Percentiles rank a stretch among this genome's conserved stretches.
Conservation (phyloP, 2,888 invertebrate species). For the Hesperia comma region DNA sequence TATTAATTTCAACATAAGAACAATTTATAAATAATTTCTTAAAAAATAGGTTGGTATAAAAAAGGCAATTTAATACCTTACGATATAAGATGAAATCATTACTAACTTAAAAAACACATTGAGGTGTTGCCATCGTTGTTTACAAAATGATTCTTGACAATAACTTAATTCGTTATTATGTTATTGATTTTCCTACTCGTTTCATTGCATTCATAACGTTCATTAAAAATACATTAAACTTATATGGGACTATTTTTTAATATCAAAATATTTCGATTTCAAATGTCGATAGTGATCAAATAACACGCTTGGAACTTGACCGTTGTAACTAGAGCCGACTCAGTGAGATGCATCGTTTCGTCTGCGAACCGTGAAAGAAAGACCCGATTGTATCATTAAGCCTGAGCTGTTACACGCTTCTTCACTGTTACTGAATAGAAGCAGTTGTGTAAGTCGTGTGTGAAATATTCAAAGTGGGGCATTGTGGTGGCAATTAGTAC, state of each 20-base stretch:
- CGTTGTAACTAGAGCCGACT: constrained; percentile 49
- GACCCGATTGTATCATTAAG: constrained; percentile 49
- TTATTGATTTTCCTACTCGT: too few species aligned
- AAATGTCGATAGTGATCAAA: constrained; percentile 47
- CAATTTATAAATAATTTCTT: too few species aligned
- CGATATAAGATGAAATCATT: too few species aligned
- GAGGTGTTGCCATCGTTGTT: too few species aligned
- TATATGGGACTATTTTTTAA: not conserved
- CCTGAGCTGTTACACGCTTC: constrained; percentile 58
- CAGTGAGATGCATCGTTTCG: constrained; percentile 47
- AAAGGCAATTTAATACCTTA: too few species aligned
- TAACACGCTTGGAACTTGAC: constrained; percentile 62
- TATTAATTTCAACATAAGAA: too few species aligned
- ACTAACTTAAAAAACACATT: too few species aligned
- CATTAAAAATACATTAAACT: too few species aligned
- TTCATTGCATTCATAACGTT: too few species aligned
- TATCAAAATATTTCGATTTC: constrained; percentile 19
- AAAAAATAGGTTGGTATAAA: too few species aligned
- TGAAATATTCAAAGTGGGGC: constrained; percentile 1
- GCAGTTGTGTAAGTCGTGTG: not conserved
- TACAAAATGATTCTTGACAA: too few species aligned
- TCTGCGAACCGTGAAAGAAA: constrained; percentile 49
- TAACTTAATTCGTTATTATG: too few species aligned
- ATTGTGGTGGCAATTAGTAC: not conserved
- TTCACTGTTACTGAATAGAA: constrained; percentile 27